Evolutionary conservation across 2,888 invertebrate species (phyloP), one percentile per base, ranked within the genome.

Genomic region (Nasonia oneida): DNA sequence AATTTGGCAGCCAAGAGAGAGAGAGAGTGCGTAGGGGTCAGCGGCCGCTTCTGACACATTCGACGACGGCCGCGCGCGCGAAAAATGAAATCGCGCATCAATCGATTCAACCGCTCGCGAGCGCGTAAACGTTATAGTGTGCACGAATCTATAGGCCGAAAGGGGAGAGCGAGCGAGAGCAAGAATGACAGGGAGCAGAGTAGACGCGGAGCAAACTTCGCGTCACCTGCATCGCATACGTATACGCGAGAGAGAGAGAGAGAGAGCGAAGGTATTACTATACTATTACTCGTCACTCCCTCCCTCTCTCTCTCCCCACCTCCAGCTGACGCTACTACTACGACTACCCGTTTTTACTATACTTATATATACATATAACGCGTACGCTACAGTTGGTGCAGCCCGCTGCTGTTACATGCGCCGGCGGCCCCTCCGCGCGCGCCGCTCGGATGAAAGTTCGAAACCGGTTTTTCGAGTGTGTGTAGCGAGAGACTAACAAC

Each of bases 381-480:
- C 37, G 4, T 57, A 18, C 67, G 76, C 70, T 76, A 81, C 76
- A 85, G 84, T 85, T 85, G 70, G 75, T 81, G 80, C 57, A 81
- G 75, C 81, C 84, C 76, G 76, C 74, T 50, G 64, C 67, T 10
- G 29, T 29, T 33, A 33, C 14, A 29, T 33, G 12, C 29, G 29
- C 29, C 29, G 29, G 29, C 37, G 37, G 73, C 50, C 77, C 77
- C 77, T 77, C 39, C n/a, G 2, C 37, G 37, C 37, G 37, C 57
- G 73, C 12, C 57, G n/a, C 73, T 29, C 29, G 77, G 67, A 81
- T 85, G 85, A 85, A 79, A 85, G 85, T 85, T 70, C 67, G 18
- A 82, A 85, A 85, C 85, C 82, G 85, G 85, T 85, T 85, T 81
- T 78, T 67, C 75, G 53, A 84, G 57, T 39, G n/a, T 80, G 29